Conservation (phyloP, 1,140 invertebrate species). For the Euwallacea similis region DNA sequence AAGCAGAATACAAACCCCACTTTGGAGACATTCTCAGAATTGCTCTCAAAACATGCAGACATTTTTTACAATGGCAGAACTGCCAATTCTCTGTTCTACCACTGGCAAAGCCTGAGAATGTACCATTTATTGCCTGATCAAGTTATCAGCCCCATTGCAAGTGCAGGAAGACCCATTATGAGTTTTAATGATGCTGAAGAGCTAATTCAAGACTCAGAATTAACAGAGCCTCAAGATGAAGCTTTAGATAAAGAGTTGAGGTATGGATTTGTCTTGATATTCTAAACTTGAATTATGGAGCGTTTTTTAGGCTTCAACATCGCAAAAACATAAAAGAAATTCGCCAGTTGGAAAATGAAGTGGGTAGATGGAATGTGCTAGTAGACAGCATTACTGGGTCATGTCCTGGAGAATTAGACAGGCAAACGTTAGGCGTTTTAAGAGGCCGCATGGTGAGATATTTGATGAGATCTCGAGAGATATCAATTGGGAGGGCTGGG, state of each 20-base stretch:
- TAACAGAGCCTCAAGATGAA: slow-evolving; percentile 79
- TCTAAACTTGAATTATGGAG: not conserved
- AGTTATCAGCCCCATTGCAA: slow-evolving; percentile 67
- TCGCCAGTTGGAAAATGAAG: slow-evolving; percentile 83
- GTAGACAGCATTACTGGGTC: slow-evolving; percentile 78
- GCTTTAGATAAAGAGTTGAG: slow-evolving; percentile 59
- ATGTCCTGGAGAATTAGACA: slow-evolving; percentile 81
- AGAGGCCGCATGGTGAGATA: slow-evolving; percentile 90
- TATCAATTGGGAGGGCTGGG: slow-evolving; percentile 87
- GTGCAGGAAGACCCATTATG: slow-evolving; percentile 63
- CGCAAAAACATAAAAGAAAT: slow-evolving; percentile 80
- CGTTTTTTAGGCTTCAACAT: slow-evolving; percentile 53
- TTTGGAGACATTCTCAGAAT: slow-evolving; percentile 79
- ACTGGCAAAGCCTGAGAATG: slow-evolving; percentile 94
- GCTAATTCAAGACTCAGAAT: slow-evolving; percentile 79
- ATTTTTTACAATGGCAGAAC: slow-evolving; percentile 88
- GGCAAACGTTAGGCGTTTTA: slow-evolving; percentile 91
- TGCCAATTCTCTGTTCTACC: slow-evolving; percentile 78
- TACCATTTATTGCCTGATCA: slow-evolving; percentile 92
- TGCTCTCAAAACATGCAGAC: slow-evolving; percentile 82
- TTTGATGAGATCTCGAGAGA: slow-evolving; percentile 94
- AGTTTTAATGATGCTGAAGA: slow-evolving; percentile 94
- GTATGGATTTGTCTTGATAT: not conserved
- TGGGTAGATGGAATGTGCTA: slow-evolving; percentile 87
- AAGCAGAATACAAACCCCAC: slow-evolving; percentile 51